Conservation (phyloP, 2,888 invertebrate species). For the Leucozona laternaria region DNA sequence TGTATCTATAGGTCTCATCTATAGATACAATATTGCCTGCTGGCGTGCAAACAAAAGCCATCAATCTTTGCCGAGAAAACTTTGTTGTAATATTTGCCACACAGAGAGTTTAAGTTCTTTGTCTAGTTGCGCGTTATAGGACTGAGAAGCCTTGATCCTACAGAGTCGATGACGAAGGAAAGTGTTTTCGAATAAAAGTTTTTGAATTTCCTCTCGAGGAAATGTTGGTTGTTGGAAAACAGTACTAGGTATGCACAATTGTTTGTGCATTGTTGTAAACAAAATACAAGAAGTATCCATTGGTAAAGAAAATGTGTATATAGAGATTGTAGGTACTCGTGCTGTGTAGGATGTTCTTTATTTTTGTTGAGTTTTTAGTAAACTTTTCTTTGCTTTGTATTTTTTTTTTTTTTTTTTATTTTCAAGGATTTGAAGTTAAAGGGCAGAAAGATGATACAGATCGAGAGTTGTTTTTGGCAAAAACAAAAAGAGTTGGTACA, state of each 20-base stretch:
- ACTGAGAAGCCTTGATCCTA: background rate
- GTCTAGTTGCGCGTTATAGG: slow-evolving; percentile 29
- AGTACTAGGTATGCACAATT: slow-evolving; percentile 22
- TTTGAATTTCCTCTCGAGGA: slow-evolving; percentile 72
- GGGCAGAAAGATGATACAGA: slow-evolving; percentile 35
- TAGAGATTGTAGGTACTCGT: too few species aligned
- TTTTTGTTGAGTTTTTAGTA: background rate
- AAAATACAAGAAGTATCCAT: background rate
- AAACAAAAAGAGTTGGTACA: slow-evolving; percentile 17
- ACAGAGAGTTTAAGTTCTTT: slow-evolving; percentile 45
- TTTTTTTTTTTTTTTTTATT: slow-evolving; percentile 2
- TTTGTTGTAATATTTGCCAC: slow-evolving; percentile 55
- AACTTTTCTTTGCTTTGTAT: background rate
- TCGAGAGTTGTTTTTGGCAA: slow-evolving; percentile 16
- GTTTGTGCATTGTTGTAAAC: background rate
- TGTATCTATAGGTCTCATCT: slow-evolving; percentile 35
- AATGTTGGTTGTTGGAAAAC: slow-evolving; percentile 56
- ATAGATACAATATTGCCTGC: slow-evolving; percentile 29
- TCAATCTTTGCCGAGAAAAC: slow-evolving; percentile 65
- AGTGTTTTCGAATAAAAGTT: slow-evolving; percentile 68
- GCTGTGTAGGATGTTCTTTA: background rate
- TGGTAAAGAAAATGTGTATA: background rate
- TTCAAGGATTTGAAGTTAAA: slow-evolving; percentile 1
- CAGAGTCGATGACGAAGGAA: slow-evolving; percentile 14
- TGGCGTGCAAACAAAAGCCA: slow-evolving; percentile 68